These are phyloP conservation scores for Apaloderma vittatum DNA, from an alignment of 2,113 vertebrate species.

Conservation along the genomic window DNA sequence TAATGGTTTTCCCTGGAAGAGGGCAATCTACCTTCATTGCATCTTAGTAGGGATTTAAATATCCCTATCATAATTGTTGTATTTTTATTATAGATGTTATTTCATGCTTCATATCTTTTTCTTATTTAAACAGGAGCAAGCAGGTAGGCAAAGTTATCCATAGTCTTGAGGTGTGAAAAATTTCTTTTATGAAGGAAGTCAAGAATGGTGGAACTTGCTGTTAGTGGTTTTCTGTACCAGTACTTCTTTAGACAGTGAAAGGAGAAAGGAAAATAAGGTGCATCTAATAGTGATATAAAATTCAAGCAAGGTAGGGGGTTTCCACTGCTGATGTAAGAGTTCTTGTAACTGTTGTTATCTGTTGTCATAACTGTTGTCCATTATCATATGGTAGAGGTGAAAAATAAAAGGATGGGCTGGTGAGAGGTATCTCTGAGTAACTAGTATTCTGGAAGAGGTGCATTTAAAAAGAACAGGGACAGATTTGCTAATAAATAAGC, in stretches of 20 bases:
- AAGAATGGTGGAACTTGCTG: background rate
- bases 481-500: background rate
- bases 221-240: background rate
- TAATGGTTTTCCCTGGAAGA: background rate
- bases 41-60: background rate
- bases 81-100: background rate
- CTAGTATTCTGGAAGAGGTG: background rate
- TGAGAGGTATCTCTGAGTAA: background rate
- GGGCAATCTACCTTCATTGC: background rate
- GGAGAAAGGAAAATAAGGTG: background rate
- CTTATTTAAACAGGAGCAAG: background rate
- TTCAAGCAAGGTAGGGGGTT: background rate
- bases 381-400: background rate
- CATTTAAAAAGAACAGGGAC: background rate
- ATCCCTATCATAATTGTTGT: background rate
- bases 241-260: background rate
- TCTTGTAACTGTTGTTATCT: background rate
- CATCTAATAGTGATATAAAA: background rate
- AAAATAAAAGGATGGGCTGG: fast-evolving
- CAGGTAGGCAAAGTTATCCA: background rate
- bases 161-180: background rate
- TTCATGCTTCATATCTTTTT: background rate
- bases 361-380: too few species aligned
- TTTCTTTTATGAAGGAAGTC: background rate
- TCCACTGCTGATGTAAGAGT: background rate